Evolutionary conservation across 2,888 invertebrate genomes (phyloP).

Genomic region (Branchipolynoe longqiensis): DNA sequence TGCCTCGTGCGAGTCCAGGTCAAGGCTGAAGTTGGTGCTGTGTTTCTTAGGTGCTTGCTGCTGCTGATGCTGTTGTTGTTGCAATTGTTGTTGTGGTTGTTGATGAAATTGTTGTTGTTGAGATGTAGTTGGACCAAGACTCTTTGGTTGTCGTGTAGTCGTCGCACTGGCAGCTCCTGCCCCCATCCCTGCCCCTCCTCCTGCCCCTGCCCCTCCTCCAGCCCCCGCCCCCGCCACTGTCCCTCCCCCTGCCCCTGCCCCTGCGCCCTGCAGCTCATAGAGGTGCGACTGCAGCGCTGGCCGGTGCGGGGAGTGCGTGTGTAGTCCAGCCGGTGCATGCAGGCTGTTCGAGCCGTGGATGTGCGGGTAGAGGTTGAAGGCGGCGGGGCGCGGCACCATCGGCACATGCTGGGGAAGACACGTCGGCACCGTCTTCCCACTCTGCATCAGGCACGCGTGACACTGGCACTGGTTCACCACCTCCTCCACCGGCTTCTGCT

Average conservation of each 20-base stretch:
- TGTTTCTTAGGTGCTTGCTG: slow-evolving; percentile 70
- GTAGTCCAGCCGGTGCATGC: slow-evolving; percentile 60
- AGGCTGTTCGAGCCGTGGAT: slow-evolving; percentile 77
- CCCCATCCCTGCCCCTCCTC: too few relatives aligned
- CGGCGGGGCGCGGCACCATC: slow-evolving; percentile 75
- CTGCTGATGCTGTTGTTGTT: too few relatives aligned
- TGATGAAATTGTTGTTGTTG: slow-evolving; percentile 70
- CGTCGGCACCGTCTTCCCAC: slow-evolving; percentile 76
- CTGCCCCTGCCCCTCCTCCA: too few relatives aligned
- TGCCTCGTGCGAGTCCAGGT: slow-evolving; percentile 77
- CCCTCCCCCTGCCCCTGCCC: too few relatives aligned
- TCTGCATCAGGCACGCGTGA: slow-evolving; percentile 79
- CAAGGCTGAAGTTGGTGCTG: slow-evolving; percentile 70
- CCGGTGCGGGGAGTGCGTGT: slow-evolving; percentile 64
- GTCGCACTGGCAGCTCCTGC: neutral
- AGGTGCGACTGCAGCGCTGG: slow-evolving; percentile 78
- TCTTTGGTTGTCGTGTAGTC: slow-evolving; percentile 67
- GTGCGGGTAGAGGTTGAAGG: slow-evolving; percentile 80
- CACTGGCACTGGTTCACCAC: slow-evolving; percentile 79
- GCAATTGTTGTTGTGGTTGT: slow-evolving; percentile 66
- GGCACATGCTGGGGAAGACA: slow-evolving; percentile 77
- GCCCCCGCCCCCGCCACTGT: too few relatives aligned
- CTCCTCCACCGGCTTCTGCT: slow-evolving; percentile 44
- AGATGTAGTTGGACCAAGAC: slow-evolving; percentile 66
- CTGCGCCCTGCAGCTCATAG: slow-evolving; percentile 80